A percentile compares a stretch with the other conserved stretches of the same genome.
Conservation (phyloP, 2,888 invertebrate genomes). For the Drosophila atripex region DNA sequence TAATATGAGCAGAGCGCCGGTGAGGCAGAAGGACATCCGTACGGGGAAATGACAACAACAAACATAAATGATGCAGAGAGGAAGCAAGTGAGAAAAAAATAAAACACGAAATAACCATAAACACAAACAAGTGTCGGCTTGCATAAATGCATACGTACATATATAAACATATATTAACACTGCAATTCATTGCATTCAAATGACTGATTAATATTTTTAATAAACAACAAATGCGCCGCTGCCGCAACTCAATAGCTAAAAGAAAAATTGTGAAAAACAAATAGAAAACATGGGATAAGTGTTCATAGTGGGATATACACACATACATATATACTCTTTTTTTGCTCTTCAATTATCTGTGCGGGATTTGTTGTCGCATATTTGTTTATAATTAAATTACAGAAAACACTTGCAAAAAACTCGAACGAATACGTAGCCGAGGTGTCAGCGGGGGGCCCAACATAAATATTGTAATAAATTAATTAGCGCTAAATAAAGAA, state of each 20-base stretch:
- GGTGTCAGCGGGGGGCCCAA: constrained; percentile 16
- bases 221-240: constrained; percentile 58
- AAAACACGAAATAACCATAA: constrained; percentile 27
- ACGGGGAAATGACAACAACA: constrained; percentile 22
- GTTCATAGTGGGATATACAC: constrained; percentile 37
- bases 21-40: constrained; percentile 9
- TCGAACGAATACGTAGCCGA: constrained; percentile 23
- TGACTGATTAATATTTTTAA: constrained; percentile 81
- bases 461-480: constrained; percentile 74
- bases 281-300: constrained; percentile 49
- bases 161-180: constrained; percentile 31
- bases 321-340: constrained; percentile 3
- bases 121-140: constrained; percentile 8
- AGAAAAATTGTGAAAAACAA: constrained; percentile 34
- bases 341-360: constrained; percentile 36
- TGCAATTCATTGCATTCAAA: constrained; percentile 81
- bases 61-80: constrained; percentile 10
- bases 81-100: not conserved
- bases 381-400: constrained; percentile 74
- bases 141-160: constrained; percentile 10
- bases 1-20: constrained; percentile 1
- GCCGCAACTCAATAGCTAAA: constrained; percentile 35
- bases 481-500: constrained; percentile 66
- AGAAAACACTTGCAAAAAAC: constrained; percentile 34
- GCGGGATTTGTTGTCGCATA: constrained; percentile 60